phyloP scores from a whole-genome alignment of 2,797 vertebrate species.

The Sebastes matsubarae region DNA sequence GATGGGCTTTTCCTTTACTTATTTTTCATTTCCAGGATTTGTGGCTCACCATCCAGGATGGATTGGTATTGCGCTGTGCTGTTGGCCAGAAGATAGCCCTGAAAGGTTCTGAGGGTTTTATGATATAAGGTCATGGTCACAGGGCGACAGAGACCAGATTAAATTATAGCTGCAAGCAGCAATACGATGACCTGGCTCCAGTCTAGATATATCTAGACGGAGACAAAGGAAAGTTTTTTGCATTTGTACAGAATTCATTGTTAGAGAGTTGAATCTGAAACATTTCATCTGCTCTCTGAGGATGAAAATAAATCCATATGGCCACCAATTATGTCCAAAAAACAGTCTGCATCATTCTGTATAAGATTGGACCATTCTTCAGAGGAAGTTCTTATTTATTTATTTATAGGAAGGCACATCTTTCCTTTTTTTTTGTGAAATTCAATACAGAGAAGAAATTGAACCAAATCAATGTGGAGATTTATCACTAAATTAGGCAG shows the following conservation, averaged over 20 bases:
- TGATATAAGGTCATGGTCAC: slow-evolving; percentile 42
- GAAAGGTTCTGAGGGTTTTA: slow-evolving; percentile 34
- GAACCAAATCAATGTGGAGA: background rate
- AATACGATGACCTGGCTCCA: background rate
- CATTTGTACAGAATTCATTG: background rate
- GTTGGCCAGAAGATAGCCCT: slow-evolving; percentile 11
- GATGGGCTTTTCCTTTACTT: background rate
- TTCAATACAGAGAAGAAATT: background rate
- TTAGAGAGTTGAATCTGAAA: background rate
- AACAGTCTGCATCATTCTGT: background rate
- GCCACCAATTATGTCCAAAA: background rate
- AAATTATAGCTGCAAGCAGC: slow-evolving; percentile 32
- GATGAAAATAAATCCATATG: background rate
- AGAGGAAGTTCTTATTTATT: background rate
- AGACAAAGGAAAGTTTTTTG: background rate
- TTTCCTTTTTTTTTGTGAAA: background rate
- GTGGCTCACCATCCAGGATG: background rate
- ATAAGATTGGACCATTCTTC: background rate
- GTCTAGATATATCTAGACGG: background rate
- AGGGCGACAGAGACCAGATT: slow-evolving; percentile 11
- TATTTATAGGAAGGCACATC: background rate
- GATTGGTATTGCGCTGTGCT: background rate
- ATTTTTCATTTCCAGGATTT: slow-evolving; percentile 17
- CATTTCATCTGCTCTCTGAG: background rate
- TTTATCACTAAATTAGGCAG: background rate